These are phyloP conservation scores for Diorhabda elongata DNA, from an alignment of 1,140 invertebrate genomes.

Conservation along the genomic window DNA sequence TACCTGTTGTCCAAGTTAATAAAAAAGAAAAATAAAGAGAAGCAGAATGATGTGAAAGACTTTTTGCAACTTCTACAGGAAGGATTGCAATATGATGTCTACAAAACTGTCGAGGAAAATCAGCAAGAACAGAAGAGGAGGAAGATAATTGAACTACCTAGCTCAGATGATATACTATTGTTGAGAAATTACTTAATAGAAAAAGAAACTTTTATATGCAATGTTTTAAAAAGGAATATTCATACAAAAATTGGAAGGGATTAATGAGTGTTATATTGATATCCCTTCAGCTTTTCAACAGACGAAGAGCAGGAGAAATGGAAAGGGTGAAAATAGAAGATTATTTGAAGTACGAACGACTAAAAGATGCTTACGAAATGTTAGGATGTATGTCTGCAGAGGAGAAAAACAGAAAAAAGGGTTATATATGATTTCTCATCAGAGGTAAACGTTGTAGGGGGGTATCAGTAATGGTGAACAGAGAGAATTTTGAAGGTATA, in stretches of 20 bases:
- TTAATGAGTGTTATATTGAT: constrained; percentile 1
- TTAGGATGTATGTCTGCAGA: neutral
- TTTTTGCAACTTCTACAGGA: constrained; percentile 8
- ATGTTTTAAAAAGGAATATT: neutral
- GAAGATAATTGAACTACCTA: neutral
- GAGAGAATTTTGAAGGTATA: constrained; percentile 1
- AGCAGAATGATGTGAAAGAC: neutral
- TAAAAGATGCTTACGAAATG: constrained; percentile 1
- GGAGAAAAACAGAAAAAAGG: neutral
- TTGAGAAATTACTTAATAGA: constrained; percentile 7
- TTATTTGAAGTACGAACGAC: neutral
- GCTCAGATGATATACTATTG: neutral
- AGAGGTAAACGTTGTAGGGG: neutral
- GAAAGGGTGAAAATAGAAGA: constrained; percentile 7
- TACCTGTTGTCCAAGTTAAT: neutral
- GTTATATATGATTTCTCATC: constrained; percentile 1
- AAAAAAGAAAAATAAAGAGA: constrained; percentile 6
- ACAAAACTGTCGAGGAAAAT: constrained; percentile 11
- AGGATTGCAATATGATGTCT: neutral
- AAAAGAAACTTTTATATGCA: neutral
- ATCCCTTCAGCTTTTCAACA: constrained; percentile 6
- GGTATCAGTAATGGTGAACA: neutral
- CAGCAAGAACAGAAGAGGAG: neutral
- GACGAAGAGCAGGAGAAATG: constrained; percentile 8
- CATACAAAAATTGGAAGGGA: constrained; percentile 3